A percentile compares a stretch with the other conserved stretches of the same genome.
Conservation (phyloP, 2,797 vertebrate genomes). For the Distichodus sexfasciatus region DNA sequence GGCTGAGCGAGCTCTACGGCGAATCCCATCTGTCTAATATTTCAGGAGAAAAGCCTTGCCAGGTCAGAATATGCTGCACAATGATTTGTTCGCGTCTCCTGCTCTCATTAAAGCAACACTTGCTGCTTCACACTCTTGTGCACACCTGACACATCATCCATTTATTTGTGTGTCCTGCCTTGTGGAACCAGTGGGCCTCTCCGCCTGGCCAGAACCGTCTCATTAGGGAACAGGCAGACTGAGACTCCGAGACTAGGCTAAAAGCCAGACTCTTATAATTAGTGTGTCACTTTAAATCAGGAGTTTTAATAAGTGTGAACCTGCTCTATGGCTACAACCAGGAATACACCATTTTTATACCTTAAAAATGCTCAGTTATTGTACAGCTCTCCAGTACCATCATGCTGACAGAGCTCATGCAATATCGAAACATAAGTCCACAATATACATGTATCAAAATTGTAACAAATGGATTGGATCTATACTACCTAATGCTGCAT, state of each 20-base stretch:
- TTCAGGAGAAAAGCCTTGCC: constrained; percentile 17
- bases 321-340: not conserved
- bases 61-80: constrained; percentile 28
- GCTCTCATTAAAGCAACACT: constrained; percentile 39
- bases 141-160: constrained; percentile 42
- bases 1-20: constrained; percentile 20
- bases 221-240: constrained; percentile 4
- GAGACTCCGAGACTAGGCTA: constrained; percentile 10
- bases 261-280: constrained; percentile 19
- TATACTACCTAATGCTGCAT: too few relatives aligned
- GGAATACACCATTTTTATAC: not conserved
- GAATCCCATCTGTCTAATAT: constrained; percentile 28
- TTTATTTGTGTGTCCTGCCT: constrained; percentile 22
- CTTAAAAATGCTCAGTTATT: not conserved
- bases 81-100: constrained; percentile 38
- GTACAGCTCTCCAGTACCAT: too few relatives aligned
- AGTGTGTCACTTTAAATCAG: constrained; percentile 19
- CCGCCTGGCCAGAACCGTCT: constrained; percentile 13
- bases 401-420: too few relatives aligned
- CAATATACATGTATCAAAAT: too few relatives aligned
- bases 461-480: too few relatives aligned
- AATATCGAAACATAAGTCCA: too few relatives aligned
- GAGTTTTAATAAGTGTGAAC: not conserved
- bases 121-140: constrained; percentile 37
- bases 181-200: constrained; percentile 22